Conservation (phyloP, 2,888 invertebrate genomes). For the Idaea straminata region DNA sequence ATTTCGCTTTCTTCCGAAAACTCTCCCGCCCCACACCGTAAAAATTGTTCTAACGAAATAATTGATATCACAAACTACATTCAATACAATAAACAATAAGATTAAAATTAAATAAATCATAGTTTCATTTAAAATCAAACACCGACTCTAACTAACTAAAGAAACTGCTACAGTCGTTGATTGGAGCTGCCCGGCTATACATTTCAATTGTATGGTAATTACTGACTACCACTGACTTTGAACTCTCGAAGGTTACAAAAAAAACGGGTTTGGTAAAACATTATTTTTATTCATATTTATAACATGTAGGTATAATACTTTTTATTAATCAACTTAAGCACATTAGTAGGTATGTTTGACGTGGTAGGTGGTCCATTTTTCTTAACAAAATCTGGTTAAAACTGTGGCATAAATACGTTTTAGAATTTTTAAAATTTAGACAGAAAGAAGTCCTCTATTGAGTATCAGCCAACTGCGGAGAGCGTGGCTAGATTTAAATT, state of each 20-base stretch:
- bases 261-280: not conserved
- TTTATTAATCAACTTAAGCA: too few relatives aligned
- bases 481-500: too few relatives aligned
- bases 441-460: too few relatives aligned
- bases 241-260: slow-evolving; percentile 1
- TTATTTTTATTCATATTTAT: too few relatives aligned
- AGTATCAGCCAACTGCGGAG: too few relatives aligned
- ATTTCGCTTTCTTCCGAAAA: slow-evolving; percentile 82
- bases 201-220: slow-evolving; percentile 26
- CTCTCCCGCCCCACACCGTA: slow-evolving; percentile 82
- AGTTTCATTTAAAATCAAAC: slow-evolving; percentile 7
- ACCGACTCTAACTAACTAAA: not conserved
- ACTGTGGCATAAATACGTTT: too few relatives aligned
- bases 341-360: too few relatives aligned
- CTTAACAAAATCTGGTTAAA: too few relatives aligned
- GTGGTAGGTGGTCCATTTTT: too few relatives aligned
- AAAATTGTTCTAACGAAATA: slow-evolving; percentile 86
- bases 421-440: too few relatives aligned
- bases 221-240: slow-evolving; percentile 13
- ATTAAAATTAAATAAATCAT: slow-evolving; percentile 41
- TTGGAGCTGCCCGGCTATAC: not conserved
- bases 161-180: not conserved
- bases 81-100: slow-evolving; percentile 68
- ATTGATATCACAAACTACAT: slow-evolving; percentile 84
- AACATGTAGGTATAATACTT: too few relatives aligned